Base-by-base conservation (phyloP, 2,888 invertebrate species). In the Peribatodes rhomboidaria region DNA sequence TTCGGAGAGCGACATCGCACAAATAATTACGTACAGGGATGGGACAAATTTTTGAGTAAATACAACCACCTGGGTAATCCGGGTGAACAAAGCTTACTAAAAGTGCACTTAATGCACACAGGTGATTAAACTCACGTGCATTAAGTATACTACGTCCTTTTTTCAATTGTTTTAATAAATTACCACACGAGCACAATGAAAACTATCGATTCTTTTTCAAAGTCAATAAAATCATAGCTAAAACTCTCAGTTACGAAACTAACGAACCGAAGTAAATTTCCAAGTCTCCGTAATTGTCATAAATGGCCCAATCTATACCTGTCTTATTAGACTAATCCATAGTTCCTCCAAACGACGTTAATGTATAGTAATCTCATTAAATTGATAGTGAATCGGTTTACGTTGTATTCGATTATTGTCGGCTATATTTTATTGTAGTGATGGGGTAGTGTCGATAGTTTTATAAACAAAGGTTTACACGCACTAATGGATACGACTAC, bases 261-360 rank as follows among this genome's bases (percentile, higher is more conserved):
- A 10, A 46, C 46, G 16, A 46, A 14, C 46, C 22, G 10, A 31
- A 1, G 8, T 6, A 1, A 31, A 0, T 37, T 18, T 1, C 13
- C 18, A 18, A 20, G 27, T 41, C 33, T 14, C n/a, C 35, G 22
- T 46, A 31, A 37, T 46, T 27, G 47, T 27, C 44, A 49, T 22
- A 63, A 60, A 46, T 65, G 59, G 39, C 56, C 59, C 49, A 66
- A 64, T 65, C 39, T 18, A 56, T 56, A 31, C 54, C 44, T 59
- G 59, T 64, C 67, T 68, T 49, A 73, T 76, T 73, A 72, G 47
- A 20, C 67, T 70, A 72, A 72, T 70, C 71, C 74, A 67, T 69
- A 67, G 65, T 72, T 76, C 76, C 76, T 67, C 56, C 49, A 66
- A 62, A 69, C 46, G 55, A 61, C 59, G 57, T 31, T 73, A 73